A percentile compares a stretch with the other conserved stretches of the same genome.
Evolutionary conservation across 2,888 invertebrate genomes (phyloP).

Genomic region (Mythimna albipuncta): DNA sequence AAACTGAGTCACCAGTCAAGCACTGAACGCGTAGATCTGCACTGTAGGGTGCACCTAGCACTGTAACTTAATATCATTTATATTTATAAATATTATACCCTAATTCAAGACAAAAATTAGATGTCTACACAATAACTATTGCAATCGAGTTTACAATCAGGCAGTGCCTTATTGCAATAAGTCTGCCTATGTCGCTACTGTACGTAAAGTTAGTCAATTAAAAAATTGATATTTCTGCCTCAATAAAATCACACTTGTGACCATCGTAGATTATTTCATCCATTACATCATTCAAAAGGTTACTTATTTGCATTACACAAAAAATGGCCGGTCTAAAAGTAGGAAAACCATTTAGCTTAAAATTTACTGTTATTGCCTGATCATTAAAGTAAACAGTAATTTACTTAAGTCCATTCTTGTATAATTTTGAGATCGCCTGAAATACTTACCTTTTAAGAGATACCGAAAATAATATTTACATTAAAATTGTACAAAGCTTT

Average conservation of each 20-base stretch:
- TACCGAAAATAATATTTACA: conserved; percentile 29
- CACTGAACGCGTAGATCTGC: neutral
- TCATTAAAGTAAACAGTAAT: neutral
- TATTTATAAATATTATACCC: too few relatives aligned
- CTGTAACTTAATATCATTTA: too few relatives aligned
- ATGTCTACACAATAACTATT: too few relatives aligned
- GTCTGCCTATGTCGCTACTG: too few relatives aligned
- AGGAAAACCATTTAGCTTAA: neutral
- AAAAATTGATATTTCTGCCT: neutral
- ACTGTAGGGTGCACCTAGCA: neutral
- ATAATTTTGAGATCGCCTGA: neutral
- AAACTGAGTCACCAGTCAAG: neutral
- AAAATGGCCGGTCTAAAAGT: neutral
- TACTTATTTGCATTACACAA: neutral
- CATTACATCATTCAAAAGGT: neutral
- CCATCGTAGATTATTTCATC: neutral
- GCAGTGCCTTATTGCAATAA: too few relatives aligned
- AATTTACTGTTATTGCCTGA: too few relatives aligned
- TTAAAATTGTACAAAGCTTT: conserved; percentile 30
- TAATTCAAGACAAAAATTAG: too few relatives aligned
- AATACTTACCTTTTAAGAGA: conserved; percentile 27
- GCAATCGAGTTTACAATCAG: too few relatives aligned
- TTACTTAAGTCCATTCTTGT: neutral
- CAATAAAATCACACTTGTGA: neutral
- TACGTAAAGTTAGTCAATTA: too few relatives aligned